Conservation (phyloP, 2,888 invertebrate species). For the Melieria omissa region DNA sequence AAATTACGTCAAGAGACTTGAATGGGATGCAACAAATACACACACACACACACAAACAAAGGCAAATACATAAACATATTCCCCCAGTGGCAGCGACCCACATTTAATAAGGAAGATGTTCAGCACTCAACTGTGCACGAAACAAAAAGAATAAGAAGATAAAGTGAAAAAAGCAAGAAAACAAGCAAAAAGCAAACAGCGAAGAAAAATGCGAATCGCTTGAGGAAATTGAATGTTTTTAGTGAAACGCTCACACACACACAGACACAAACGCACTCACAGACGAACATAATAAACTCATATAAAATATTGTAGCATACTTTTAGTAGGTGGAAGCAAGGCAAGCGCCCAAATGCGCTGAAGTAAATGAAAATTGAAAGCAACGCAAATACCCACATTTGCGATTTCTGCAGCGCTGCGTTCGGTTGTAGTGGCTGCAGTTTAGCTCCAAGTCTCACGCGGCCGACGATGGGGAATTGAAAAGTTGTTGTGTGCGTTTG, state of each 20-base stretch:
- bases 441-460: too few species aligned
- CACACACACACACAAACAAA: background rate
- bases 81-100: constrained; percentile 7
- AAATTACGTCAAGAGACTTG: background rate
- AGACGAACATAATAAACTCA: constrained; percentile 58
- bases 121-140: background rate
- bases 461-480: too few species aligned
- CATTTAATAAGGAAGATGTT: background rate
- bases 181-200: background rate
- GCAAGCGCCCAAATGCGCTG: background rate
- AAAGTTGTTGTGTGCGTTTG: constrained; percentile 11
- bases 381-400: constrained; percentile 34
- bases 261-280: constrained; percentile 27
- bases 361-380: constrained; percentile 24
- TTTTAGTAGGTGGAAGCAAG: background rate
- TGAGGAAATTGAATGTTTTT: constrained; percentile 60
- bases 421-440: too few species aligned
- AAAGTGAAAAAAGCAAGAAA: background rate
- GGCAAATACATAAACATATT: background rate
- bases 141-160: background rate
- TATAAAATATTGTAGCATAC: constrained; percentile 50
- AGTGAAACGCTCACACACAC: constrained; percentile 34
- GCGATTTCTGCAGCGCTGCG: too few species aligned
- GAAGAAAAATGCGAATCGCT: constrained; percentile 55
- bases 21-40: background rate